A percentile compares a stretch with the other conserved stretches of the same genome.
Conservation (phyloP, 2,888 invertebrate species). For the Liposcelis brunnea region DNA sequence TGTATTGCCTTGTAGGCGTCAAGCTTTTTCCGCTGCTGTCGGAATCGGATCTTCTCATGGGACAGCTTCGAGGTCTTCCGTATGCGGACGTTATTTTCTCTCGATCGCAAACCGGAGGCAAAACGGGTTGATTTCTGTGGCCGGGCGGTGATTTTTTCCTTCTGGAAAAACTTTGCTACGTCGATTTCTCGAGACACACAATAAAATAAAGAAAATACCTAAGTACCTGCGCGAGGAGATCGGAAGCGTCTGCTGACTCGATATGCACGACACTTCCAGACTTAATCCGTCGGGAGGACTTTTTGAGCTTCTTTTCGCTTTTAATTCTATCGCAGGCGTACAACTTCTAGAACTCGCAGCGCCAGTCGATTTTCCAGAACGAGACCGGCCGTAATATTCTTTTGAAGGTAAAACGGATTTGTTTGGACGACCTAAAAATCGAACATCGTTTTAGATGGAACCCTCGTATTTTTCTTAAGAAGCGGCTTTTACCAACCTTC, state of each 20-base stretch:
- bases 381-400: too few species aligned
- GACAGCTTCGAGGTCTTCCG: slow-evolving; percentile 1
- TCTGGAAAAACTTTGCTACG: slow-evolving; percentile 10
- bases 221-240: slow-evolving; percentile 14
- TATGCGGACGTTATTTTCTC: not conserved
- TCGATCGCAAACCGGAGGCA: not conserved
- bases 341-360: too few species aligned
- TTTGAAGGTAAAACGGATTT: too few species aligned
- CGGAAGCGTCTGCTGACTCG: slow-evolving; percentile 24
- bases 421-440: too few species aligned
- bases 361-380: too few species aligned
- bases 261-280: slow-evolving; percentile 25
- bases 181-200: too few species aligned
- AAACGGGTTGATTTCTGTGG: not conserved
- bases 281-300: slow-evolving; percentile 23
- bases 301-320: slow-evolving; percentile 17
- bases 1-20: not conserved
- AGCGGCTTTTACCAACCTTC: slow-evolving; percentile 16
- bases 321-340: not conserved
- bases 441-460: too few species aligned
- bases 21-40: slow-evolving; percentile 17
- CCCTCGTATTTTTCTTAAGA: too few species aligned
- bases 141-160: slow-evolving; percentile 15
- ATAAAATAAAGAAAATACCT: too few species aligned
- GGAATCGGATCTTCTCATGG: slow-evolving; percentile 16